phyloP scores from a whole-genome alignment of 2,888 invertebrate genomes.

The Phasia obesa region DNA sequence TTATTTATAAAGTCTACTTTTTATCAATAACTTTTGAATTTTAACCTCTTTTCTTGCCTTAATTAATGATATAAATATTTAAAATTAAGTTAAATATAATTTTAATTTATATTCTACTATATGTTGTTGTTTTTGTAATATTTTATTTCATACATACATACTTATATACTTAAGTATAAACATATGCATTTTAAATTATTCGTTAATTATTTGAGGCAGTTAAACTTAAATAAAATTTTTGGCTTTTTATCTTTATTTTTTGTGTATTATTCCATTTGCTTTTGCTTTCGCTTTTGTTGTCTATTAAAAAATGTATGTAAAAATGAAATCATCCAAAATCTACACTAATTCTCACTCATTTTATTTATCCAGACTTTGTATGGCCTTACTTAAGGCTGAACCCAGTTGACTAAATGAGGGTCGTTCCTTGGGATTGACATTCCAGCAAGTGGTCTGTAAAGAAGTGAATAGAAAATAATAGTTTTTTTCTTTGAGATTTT shows the following conservation, averaged over 20 bases:
- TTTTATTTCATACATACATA: neutral
- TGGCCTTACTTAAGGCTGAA: conserved; percentile 81
- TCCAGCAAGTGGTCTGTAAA: conserved; percentile 80
- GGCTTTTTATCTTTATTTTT: conserved; percentile 55
- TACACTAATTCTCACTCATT: conserved; percentile 26
- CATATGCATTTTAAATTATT: neutral
- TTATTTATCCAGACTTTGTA: conserved; percentile 76
- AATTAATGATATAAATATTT: no score
- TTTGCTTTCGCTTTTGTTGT: neutral
- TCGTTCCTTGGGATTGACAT: conserved; percentile 81
- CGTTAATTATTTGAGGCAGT: conserved; percentile 50
- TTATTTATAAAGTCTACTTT: no score
- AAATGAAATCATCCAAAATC: conserved; percentile 26
- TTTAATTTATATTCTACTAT: no score
- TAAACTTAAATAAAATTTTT: conserved; percentile 68
- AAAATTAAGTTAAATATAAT: no score
- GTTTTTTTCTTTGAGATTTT: no score
- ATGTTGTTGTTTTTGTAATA: no score
- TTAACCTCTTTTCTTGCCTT: no score
- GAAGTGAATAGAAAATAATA: neutral
- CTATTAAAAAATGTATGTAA: conserved; percentile 41
- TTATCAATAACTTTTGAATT: no score
- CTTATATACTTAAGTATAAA: neutral
- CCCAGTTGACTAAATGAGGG: conserved; percentile 82
- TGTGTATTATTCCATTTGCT: neutral